Conservation (phyloP, 2,113 vertebrate genomes). For the Neomonachus schauinslandi region DNA sequence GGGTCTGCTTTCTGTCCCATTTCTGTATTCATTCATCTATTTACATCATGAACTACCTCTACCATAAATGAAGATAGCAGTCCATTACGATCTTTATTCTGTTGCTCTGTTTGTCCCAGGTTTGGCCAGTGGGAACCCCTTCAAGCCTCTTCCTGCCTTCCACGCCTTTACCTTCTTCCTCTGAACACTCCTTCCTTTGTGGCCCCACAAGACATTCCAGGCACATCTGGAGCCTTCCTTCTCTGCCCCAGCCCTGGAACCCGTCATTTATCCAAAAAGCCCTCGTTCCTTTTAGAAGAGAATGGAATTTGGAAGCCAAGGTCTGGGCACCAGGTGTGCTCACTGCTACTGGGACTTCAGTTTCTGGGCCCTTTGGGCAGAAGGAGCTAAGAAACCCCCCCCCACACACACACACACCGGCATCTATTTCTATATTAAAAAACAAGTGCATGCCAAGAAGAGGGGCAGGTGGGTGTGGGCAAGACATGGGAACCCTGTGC, state of each 20-base stretch:
- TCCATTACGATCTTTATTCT: background rate
- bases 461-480: background rate
- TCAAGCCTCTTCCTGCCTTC: background rate
- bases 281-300: background rate
- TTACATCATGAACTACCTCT: background rate
- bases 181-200: background rate
- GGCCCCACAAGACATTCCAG: background rate
- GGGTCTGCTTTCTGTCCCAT: background rate
- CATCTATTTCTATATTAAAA: background rate
- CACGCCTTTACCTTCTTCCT: background rate
- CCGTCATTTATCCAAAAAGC: background rate
- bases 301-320: background rate
- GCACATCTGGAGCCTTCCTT: background rate
- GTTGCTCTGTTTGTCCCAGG: background rate
- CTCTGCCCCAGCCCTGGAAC: background rate
- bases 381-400: background rate
- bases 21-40: background rate
- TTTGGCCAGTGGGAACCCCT: background rate
- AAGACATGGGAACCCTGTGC: background rate
- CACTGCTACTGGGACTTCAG: background rate
- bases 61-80: background rate
- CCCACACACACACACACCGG: background rate
- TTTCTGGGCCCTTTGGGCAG: background rate
- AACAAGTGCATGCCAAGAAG: fast-evolving
- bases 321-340: background rate